Base-by-base conservation (phyloP, 2,113 vertebrate species). In the Hemichromis elongatus region DNA sequence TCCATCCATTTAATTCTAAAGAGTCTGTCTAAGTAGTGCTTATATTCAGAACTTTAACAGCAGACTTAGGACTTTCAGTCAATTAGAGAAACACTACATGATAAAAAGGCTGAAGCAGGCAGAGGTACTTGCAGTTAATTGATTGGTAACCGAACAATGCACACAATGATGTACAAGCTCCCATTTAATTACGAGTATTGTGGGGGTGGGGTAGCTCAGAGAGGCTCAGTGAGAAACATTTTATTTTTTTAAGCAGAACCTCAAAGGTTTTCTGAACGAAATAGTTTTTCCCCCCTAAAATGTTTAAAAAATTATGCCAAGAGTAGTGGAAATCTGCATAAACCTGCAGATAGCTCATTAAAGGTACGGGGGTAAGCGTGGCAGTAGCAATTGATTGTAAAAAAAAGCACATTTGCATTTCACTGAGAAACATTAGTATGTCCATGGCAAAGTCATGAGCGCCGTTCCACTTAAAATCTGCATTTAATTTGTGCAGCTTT, bases 71-170 rank as follows among this genome's bases (percentile, higher is more conserved):
- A 83, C 80, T 81, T 89, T 86, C 35, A 80, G 68, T 81, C 82
- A 86, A 85, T 88, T 82, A 86, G 66, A 68, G 52, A 85, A 88
- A 83, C 35, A 55, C 19, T 28, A n/a, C 78, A 37, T 79, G 84
- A 87, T 88, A 79, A 89, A 75, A 88, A 88, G 83, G 81, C 70
- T 28, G 68, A 89, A 85, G 56, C 63, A 81, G 66, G 57, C 73
- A 77, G 80, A 77, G 52, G 68, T 59, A 82, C 77, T 86, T 55
- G 73, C 83, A 37, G 86, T 79, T 94, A 86, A 92, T 88, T 91
- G 88, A 90, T 89, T 40, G 81, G 77, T 79, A 68, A 80, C 86
- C 6, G 70, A 92, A 90, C 89, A 92, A 87, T 84, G 83, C 19
- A 10, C 56, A 84, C 82, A 84, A 84, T 70, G 33, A 92, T 83